phyloP scores from a whole-genome alignment of 2,888 invertebrate genomes.

The Odontocerum albicorne region DNA sequence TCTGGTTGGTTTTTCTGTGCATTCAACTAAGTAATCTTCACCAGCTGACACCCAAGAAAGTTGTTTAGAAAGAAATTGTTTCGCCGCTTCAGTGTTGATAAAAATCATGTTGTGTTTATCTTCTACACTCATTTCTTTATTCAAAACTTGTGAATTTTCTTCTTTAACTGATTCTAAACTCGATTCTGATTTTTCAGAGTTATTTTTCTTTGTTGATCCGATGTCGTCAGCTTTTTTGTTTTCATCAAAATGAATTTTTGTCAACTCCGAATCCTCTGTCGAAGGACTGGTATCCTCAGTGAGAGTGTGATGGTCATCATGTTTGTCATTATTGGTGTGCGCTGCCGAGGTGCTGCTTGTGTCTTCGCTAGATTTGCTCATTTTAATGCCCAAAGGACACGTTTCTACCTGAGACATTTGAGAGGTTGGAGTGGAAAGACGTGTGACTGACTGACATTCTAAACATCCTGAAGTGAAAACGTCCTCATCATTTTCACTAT shows the following conservation, averaged over 20 bases:
- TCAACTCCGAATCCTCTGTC: conserved; percentile 57
- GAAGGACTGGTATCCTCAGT: conserved; percentile 61
- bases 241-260: conserved; percentile 49
- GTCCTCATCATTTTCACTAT: conserved; percentile 63
- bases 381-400: conserved; percentile 63
- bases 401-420: conserved; percentile 64
- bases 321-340: conserved; percentile 58
- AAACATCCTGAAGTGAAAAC: conserved; percentile 68
- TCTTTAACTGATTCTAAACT: conserved; percentile 34
- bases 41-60: conserved; percentile 72
- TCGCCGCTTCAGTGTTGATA: conserved; percentile 77
- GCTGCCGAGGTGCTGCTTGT: conserved; percentile 62
- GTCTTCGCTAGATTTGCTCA: conserved; percentile 62
- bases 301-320: conserved; percentile 56
- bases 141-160: conserved; percentile 12
- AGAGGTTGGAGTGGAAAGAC: conserved; percentile 60
- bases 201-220: conserved; percentile 42
- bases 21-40: conserved; percentile 68
- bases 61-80: conserved; percentile 74
- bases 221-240: conserved; percentile 39
- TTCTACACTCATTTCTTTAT: conserved; percentile 36
- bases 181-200: conserved; percentile 41
- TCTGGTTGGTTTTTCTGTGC: conserved; percentile 66
- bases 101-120: conserved; percentile 66
- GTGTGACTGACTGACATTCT: conserved; percentile 61